Base-by-base conservation (phyloP, 2,888 invertebrate species). In the Frankliniella fusca region DNA sequence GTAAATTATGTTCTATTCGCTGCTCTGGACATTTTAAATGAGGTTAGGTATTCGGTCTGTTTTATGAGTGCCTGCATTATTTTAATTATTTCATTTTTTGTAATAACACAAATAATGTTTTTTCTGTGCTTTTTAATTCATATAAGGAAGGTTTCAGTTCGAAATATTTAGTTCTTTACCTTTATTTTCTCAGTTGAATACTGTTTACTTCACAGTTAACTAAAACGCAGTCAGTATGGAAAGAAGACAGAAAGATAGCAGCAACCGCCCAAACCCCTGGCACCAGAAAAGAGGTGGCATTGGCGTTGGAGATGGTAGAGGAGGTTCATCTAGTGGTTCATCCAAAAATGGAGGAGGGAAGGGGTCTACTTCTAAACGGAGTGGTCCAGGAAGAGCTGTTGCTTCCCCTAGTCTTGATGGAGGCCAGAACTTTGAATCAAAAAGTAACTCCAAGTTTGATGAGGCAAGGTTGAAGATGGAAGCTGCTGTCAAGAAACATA, bases 391-490 rank as follows among this genome's bases (percentile, higher is more conserved):
- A 27, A 76, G 27, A 27, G 12, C 23, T 8, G 70, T 23, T 76
- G 27, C 27, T 27, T 76, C 70, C 12, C 23, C 12, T 3, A 23
- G 12, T 12, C 23, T 12, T 27, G 70, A 9, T 12, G 27, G 27
- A 23, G 12, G 12, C 8, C 27, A 76, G 27, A 76, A 9, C 70
- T 10, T 9, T 27, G 70, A 76, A 27, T 12, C 9, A 27, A 23
- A 12, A 12, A 76, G 70, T 27, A 76, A 27, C 9, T 9, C 70
- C 9, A 83, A 83, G 54, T 85, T 85, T 82, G 80, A 83, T 23
- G 84, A 84, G 82, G 85, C 85, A 12, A 84, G 84, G 81, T 70
- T 81, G 27, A 83, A 83, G 79, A 81, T 85, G 83, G 84, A 85
- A 81, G 81, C 83, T 61, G 81, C 84, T 65, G 85, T 83, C 9